Evolutionary conservation across 1,140 invertebrate genomes (phyloP), one percentile per base, ranked within the genome.

Genomic region (Lanistes nyassanus): DNA sequence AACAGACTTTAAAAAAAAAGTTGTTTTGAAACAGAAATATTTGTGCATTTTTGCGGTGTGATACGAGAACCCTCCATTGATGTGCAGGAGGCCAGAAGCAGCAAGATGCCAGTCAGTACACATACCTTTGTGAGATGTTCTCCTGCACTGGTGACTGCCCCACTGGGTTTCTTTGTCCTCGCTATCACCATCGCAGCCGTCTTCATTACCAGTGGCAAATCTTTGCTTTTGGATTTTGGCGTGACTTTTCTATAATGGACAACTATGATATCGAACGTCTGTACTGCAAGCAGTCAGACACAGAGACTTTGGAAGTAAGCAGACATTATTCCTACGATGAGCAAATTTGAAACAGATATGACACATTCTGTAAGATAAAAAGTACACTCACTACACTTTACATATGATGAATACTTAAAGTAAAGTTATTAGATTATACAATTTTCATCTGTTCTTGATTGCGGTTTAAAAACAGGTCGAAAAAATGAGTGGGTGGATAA

Each of bases 51-150:
- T 60, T 60, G 56, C 29, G n/a, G n/a, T n/a, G n/a, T 60, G 42
- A 6, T 42, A 42, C 39, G 39, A 19, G 56, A 19, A 19, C n/a
- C 23, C 6, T n/a, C 26, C 16, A 11, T 39, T n/a, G 29, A 69
- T 42, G 42, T n/a, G 47, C 26, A 31, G 67, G 53, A 6, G 47
- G 6, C 6, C 67, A 69, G 21, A 29, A 0, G 11, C 23, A 19
- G 29, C 53, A 11, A 13, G 21, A 42, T 29, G 67, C 67, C 39
- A 69, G 67, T 29, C 67, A 69, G 36, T 69, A 69, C 29, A 9
- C 67, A n/a, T 51, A 69, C 47, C 67, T 69, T 13, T 69, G 67
- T 34, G 67, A 69, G 47, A 23, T 53, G 9, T 21, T 29, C 42
- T 29, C 67, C n/a, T 69, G 67, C 26, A 55, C 39, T 3, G 42